Percentiles rank a stretch among this genome's conserved stretches.
These are phyloP conservation scores for Oligia strigilis DNA, from an alignment of 2,888 invertebrate species.

Conservation along the genomic window DNA sequence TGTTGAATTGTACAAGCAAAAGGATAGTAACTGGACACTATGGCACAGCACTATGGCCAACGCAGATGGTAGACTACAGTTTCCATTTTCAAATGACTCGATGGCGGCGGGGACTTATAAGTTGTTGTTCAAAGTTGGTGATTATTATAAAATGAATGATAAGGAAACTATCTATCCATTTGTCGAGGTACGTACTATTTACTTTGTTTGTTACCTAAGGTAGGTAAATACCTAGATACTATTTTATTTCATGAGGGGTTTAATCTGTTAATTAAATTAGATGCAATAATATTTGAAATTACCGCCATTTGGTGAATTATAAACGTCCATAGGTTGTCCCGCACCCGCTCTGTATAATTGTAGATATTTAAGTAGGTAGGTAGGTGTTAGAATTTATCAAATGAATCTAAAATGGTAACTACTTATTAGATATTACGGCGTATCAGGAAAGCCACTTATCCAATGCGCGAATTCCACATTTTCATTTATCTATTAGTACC, in stretches of 20 bases:
- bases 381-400: not conserved
- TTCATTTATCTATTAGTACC: not conserved
- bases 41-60: conserved; percentile 92
- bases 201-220: not conserved
- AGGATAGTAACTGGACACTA: conserved; percentile 92
- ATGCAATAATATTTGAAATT: not conserved
- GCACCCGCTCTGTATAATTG: not conserved
- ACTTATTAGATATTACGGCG: too few species aligned
- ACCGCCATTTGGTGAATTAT: not conserved
- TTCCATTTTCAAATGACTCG: conserved; percentile 91
- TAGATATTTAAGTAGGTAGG: not conserved
- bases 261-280: not conserved
- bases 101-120: conserved; percentile 93
- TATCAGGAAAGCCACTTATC: not conserved
- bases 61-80: conserved; percentile 92
- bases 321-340: not conserved
- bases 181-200: conserved; percentile 91
- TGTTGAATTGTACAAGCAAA: conserved; percentile 92
- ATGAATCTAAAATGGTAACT: not conserved
- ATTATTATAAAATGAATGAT: conserved; percentile 92
- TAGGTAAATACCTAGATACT: not conserved
- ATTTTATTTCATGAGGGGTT: not conserved
- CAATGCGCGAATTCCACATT: not conserved
- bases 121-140: conserved; percentile 93
- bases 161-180: conserved; percentile 93